Evolutionary conservation across 2,797 vertebrate genomes (phyloP).

Genomic region (Austrolebias charrua): DNA sequence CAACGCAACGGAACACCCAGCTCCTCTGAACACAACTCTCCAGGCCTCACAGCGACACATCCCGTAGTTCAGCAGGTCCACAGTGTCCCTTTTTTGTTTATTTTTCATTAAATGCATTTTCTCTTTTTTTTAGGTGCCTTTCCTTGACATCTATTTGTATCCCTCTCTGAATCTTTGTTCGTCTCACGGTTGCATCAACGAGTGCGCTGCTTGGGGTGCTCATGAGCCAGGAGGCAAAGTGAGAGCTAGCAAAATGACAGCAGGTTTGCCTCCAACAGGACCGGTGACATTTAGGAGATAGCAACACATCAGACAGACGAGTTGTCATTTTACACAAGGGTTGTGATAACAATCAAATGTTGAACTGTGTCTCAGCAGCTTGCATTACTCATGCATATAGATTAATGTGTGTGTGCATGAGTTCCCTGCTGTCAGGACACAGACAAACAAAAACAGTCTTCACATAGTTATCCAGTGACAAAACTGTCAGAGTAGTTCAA

Average conservation of each 20-base stretch:
- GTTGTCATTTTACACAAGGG: conserved; percentile 39
- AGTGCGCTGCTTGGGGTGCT: conserved; percentile 15
- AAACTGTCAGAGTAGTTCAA: conserved; percentile 33
- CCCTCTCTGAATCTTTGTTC: conserved; percentile 34
- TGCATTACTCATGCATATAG: conserved; percentile 20
- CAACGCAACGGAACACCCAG: conserved; percentile 56
- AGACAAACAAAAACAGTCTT: conserved; percentile 36
- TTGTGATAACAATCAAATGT: conserved; percentile 37
- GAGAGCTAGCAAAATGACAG: conserved; percentile 19
- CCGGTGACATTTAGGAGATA: conserved; percentile 40
- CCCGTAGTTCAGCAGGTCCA: conserved; percentile 40
- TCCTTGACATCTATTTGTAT: conserved; percentile 3
- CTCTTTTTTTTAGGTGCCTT: not conserved
- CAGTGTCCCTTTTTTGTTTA: not conserved
- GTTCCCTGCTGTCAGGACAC: conserved; percentile 21
- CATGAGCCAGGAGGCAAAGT: conserved; percentile 13
- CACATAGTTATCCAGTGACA: conserved; percentile 43
- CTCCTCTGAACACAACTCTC: conserved; percentile 61
- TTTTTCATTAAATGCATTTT: conserved; percentile 11
- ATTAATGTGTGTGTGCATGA: conserved; percentile 19
- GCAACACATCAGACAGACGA: conserved; percentile 33
- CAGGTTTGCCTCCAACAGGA: conserved; percentile 30
- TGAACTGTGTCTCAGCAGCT: conserved; percentile 23
- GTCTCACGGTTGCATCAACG: conserved; percentile 50
- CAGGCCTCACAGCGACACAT: conserved; percentile 46